These are phyloP conservation scores for Accipiter virgatus DNA, from an alignment of 2,113 vertebrate species.

Conservation along the genomic window DNA sequence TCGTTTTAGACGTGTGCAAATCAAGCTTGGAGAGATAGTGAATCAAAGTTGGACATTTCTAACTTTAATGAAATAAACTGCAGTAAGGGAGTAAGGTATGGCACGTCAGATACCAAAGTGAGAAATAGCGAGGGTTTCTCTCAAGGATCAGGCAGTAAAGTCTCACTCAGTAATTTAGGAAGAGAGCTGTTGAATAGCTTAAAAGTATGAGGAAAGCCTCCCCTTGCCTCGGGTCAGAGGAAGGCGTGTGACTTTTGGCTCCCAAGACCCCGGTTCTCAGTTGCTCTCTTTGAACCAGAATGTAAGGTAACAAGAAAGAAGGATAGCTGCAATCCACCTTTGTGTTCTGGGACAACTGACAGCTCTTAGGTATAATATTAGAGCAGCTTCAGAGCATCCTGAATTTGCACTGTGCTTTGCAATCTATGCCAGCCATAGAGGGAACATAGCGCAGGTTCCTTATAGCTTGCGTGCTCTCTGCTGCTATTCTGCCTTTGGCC, in stretches of 20 bases:
- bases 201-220: conserved; percentile 10
- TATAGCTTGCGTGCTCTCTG: fast-evolving
- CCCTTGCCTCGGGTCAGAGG: not conserved
- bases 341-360: conserved; percentile 1
- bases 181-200: conserved; percentile 22
- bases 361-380: not conserved
- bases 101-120: conserved; percentile 24
- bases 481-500: not conserved
- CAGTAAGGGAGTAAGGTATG: not conserved
- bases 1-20: not conserved
- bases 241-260: conserved; percentile 29
- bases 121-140: not conserved
- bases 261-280: not conserved
- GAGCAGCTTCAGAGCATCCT: not conserved
- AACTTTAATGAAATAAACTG: not conserved
- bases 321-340: not conserved
- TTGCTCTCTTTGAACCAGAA: conserved; percentile 31
- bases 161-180: conserved; percentile 10
- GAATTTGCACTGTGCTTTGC: not conserved
- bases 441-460: not conserved
- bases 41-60: not conserved
- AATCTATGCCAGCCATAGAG: not conserved
- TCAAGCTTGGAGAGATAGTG: not conserved
- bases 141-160: conserved; percentile 7
- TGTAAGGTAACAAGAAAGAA: conserved; percentile 37